phyloP scores from a whole-genome alignment of 2,113 vertebrate genomes.

The Corvus cornix region DNA sequence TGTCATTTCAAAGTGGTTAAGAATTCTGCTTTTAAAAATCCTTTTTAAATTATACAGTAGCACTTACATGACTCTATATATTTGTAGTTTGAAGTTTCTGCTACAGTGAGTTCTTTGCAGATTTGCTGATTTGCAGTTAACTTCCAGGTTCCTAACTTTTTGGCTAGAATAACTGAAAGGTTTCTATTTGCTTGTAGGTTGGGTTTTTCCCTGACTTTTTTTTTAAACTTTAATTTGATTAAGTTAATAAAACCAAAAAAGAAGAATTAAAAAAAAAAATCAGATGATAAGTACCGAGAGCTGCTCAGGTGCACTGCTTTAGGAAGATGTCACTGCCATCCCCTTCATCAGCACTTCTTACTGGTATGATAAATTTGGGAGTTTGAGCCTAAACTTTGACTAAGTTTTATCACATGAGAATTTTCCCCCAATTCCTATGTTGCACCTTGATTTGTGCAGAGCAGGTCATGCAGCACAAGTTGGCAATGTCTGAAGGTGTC shows the following conservation, averaged over 20 bases:
- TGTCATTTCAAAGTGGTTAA: background rate
- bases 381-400: background rate
- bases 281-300: background rate
- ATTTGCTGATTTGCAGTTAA: background rate
- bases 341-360: background rate
- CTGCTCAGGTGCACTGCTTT: background rate
- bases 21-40: background rate
- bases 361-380: background rate
- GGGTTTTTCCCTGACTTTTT: background rate
- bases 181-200: background rate
- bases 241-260: background rate
- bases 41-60: conserved; percentile 2
- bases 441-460: background rate
- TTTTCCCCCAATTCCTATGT: background rate
- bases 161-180: background rate
- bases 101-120: background rate
- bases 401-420: background rate
- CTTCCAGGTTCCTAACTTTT: background rate
- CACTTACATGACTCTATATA: background rate
- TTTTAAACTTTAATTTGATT: background rate
- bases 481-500: background rate
- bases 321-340: background rate
- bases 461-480: background rate
- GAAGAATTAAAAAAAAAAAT: background rate
- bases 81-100: background rate